These are phyloP conservation scores for Opisthograptis luteolata DNA, from an alignment of 2,888 invertebrate species.

Conservation along the genomic window DNA sequence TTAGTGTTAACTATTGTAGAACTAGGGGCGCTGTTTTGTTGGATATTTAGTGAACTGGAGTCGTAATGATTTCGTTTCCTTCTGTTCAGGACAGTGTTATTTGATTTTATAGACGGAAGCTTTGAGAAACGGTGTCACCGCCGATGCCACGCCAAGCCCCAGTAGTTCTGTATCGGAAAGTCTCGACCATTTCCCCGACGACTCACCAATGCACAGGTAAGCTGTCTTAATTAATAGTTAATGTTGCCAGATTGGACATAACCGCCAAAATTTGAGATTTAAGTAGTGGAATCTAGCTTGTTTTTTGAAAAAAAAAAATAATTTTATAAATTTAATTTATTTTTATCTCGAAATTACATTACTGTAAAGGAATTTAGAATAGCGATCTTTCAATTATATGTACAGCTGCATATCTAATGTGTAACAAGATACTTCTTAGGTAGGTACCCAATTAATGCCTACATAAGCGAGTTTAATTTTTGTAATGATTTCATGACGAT, in stretches of 20 bases:
- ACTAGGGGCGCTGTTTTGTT: no score
- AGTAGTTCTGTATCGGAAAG: constrained; percentile 96
- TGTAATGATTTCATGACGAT: neutral
- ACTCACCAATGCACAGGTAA: constrained; percentile 93
- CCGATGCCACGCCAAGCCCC: constrained; percentile 93
- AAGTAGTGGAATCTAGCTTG: no score
- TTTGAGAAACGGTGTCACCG: constrained; percentile 84
- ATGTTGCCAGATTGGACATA: constrained; percentile 14
- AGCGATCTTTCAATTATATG: no score
- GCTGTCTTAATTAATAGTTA: constrained; percentile 11
- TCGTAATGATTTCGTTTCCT: constrained; percentile 9
- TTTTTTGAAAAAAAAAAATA: no score
- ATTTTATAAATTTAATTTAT: no score
- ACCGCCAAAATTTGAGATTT: neutral
- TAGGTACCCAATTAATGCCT: no score
- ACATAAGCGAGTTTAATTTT: no score
- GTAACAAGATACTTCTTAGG: no score
- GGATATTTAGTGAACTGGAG: constrained; percentile 3
- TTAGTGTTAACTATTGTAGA: no score
- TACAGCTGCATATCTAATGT: no score
- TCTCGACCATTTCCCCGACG: constrained; percentile 95
- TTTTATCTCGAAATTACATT: no score
- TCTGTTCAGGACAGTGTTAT: constrained; percentile 7
- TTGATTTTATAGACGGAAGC: constrained; percentile 71
- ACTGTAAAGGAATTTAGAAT: no score